Conservation (phyloP, 2,888 invertebrate species). For the Actias luna region DNA sequence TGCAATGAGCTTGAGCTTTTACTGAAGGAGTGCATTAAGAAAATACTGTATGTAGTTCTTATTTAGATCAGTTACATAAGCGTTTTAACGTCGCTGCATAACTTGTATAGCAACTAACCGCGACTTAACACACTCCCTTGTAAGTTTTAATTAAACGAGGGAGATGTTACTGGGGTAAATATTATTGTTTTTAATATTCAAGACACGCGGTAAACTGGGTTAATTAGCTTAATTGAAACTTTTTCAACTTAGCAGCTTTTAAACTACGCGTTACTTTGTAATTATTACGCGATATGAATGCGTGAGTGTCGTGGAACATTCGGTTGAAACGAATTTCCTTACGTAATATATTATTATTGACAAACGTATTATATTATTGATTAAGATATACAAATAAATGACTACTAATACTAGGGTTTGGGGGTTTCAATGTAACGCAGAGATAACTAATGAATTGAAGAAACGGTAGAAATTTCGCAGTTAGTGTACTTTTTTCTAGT, state of each 20-base stretch:
- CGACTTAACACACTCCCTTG: neutral
- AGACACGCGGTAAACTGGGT: slow-evolving; percentile 25
- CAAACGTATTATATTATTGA: too few species aligned
- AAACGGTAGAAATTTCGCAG: too few species aligned
- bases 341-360: too few species aligned
- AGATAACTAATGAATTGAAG: too few species aligned
- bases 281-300: neutral
- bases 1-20: too few species aligned
- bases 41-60: neutral
- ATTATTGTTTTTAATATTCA: neutral
- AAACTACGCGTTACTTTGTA: neutral
- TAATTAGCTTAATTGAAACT: neutral
- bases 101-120: neutral
- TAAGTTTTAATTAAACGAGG: neutral
- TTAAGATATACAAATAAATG: too few species aligned
- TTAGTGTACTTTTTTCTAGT: too few species aligned
- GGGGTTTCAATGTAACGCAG: too few species aligned
- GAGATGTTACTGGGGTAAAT: neutral
- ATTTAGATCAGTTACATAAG: neutral
- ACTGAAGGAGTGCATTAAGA: too few species aligned
- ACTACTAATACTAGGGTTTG: too few species aligned
- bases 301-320: too few species aligned
- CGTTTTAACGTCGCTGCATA: neutral
- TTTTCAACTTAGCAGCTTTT: neutral
- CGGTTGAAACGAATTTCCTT: too few species aligned